Evolutionary conservation across 2,888 invertebrate species (phyloP), one percentile per base, ranked within the genome.

Genomic region (Rhorus exstirpatorius): DNA sequence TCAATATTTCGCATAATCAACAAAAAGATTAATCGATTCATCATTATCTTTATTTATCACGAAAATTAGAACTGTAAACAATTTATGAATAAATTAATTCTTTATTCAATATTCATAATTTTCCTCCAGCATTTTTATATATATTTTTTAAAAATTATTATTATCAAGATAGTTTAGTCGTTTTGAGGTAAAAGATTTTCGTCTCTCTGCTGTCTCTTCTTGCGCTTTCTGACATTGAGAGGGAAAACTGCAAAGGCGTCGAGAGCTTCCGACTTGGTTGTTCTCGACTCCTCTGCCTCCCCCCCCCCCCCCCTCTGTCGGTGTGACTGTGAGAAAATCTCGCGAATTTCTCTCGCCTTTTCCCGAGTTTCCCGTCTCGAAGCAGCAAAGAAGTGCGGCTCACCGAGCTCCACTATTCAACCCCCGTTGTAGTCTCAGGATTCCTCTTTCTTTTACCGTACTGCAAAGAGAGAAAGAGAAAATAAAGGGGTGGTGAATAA

Each of bases 351-450:
- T 84, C 84, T 83, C 82, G 79, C 81, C 79, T 81, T 79, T 81
- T 70, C 74, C 74, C 44, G 74, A 74, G 63, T 77, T 83, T 79
- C 79, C 53, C 41, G 79, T 61, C 68, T 70, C 76, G 72, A 65
- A 46, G 63, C 35, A 70, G 71, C 65, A 67, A 41, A 77, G 83
- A 83, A 80, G 41, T 71, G 51, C 79, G 84, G 83, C 72, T 80
- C 77, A 74, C 77, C 79, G 81, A 82, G 79, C 82, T 88, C 87
- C 88, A 88, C 91, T 90, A 92, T 91, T 91, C 92, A 92, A 89
- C 87, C 84, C 86, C 76, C 68, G 70, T 65, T 61, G 81, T n/a
- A 68, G 55, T 75, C 74, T 58, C 63, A 12, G 65, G 38, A 44
- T 68, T 55, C 71, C 71, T 78, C 77, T 81, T 82, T 80, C 83